phyloP scores from a whole-genome alignment of 2,797 vertebrate genomes.

The Okamejei kenojei region DNA sequence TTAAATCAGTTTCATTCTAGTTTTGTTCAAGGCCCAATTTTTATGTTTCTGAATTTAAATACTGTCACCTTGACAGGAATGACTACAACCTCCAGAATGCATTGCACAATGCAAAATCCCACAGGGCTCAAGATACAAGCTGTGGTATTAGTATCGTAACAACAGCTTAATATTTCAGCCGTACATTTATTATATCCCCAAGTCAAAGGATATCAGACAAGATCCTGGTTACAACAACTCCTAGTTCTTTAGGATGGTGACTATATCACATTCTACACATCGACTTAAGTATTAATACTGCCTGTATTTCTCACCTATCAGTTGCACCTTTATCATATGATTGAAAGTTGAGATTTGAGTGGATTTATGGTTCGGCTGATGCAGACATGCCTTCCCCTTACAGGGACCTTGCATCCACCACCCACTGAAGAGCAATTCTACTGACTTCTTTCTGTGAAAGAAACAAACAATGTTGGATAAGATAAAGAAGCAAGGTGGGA shows the following conservation, averaged over 20 bases:
- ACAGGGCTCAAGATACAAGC: background rate
- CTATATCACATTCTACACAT: background rate
- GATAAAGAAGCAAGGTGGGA: constrained; percentile 31
- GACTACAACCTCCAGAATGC: constrained; percentile 19
- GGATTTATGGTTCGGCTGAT: background rate
- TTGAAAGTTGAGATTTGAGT: constrained; percentile 26
- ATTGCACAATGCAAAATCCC: background rate
- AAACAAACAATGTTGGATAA: constrained; percentile 1
- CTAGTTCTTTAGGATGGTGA: constrained; percentile 26
- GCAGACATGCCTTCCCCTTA: background rate
- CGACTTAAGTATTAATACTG: constrained; percentile 18
- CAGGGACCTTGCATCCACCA: background rate
- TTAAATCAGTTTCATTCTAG: background rate
- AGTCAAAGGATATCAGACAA: background rate
- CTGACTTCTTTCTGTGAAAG: constrained; percentile 37
- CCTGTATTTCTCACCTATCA: background rate
- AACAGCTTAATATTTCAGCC: background rate
- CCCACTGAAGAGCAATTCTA: constrained; percentile 24
- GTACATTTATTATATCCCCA: constrained; percentile 2
- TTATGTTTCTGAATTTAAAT: background rate
- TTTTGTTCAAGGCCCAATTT: too few species aligned
- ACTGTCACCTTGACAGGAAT: background rate
- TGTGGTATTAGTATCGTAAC: constrained; percentile 17
- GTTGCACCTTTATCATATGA: background rate
- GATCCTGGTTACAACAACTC: background rate